Percentiles rank a stretch among this genome's conserved stretches.
Conservation (phyloP, 2,888 invertebrate species). For the Cheiracanthium punctorium region DNA sequence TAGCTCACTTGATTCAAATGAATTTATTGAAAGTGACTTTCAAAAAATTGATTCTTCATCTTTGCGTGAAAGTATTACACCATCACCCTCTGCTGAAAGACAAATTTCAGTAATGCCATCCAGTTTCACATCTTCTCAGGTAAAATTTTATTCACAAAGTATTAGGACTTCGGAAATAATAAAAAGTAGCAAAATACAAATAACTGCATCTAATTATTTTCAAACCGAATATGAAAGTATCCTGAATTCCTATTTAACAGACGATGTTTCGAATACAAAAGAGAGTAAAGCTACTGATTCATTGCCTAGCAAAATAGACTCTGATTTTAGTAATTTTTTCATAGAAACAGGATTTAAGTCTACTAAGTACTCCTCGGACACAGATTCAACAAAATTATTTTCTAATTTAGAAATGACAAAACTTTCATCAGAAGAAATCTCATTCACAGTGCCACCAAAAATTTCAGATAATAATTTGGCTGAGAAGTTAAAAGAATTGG, state of each 20-base stretch:
- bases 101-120: constrained; percentile 20
- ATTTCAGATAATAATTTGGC: too few relatives aligned
- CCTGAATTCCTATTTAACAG: not conserved
- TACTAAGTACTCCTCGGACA: too few relatives aligned
- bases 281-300: not conserved
- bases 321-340: not conserved
- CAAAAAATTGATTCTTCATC: not conserved
- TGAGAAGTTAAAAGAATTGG: too few relatives aligned
- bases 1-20: not conserved
- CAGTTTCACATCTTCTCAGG: not conserved
- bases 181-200: not conserved
- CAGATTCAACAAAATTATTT: too few relatives aligned
- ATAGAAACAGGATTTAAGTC: not conserved
- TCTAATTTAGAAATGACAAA: too few relatives aligned
- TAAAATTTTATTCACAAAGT: too few relatives aligned
- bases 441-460: too few relatives aligned
- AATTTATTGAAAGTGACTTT: not conserved
- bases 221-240: not conserved
- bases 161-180: not conserved
- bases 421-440: too few relatives aligned
- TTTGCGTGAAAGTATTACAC: not conserved
- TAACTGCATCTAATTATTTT: not conserved
- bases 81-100: constrained; percentile 33
- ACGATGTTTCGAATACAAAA: not conserved
- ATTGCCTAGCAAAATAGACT: not conserved